These are phyloP conservation scores for Anguilla japonica DNA, from an alignment of 2,113 vertebrate genomes.

Conservation along the genomic window DNA sequence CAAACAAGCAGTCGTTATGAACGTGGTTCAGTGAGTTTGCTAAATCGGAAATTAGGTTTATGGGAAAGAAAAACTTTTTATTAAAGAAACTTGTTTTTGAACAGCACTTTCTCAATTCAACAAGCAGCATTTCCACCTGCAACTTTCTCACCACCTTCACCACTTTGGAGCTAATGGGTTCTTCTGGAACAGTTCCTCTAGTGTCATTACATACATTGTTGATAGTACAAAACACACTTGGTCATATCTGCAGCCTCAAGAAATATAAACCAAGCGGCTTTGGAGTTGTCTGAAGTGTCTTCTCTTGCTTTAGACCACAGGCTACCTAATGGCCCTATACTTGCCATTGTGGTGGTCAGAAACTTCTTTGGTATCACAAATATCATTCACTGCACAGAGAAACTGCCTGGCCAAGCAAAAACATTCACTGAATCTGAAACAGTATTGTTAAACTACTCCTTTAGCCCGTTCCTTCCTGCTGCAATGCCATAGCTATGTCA, in stretches of 20 bases:
- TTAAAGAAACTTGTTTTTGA: not conserved
- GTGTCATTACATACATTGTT: not conserved
- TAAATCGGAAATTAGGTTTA: not conserved
- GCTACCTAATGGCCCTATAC: no score
- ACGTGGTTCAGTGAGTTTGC: not conserved
- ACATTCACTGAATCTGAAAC: no score
- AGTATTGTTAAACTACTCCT: no score
- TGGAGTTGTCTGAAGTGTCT: no score
- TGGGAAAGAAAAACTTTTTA: not conserved
- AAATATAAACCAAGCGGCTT: no score
- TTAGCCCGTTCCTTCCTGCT: not conserved
- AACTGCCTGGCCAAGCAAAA: no score
- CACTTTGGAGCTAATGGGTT: not conserved
- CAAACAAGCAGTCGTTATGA: not conserved
- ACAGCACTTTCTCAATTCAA: not conserved
- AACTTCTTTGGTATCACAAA: no score
- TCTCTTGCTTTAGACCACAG: no score
- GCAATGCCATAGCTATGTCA: not conserved
- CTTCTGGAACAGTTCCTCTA: not conserved
- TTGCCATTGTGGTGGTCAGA: no score
- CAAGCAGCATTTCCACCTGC: not conserved
- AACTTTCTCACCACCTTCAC: not conserved
- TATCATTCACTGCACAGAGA: no score
- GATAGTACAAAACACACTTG: not conserved
- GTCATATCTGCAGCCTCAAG: no score